phyloP scores from a whole-genome alignment of 1,140 invertebrate genomes.

The Ceratosolen solmsi region DNA sequence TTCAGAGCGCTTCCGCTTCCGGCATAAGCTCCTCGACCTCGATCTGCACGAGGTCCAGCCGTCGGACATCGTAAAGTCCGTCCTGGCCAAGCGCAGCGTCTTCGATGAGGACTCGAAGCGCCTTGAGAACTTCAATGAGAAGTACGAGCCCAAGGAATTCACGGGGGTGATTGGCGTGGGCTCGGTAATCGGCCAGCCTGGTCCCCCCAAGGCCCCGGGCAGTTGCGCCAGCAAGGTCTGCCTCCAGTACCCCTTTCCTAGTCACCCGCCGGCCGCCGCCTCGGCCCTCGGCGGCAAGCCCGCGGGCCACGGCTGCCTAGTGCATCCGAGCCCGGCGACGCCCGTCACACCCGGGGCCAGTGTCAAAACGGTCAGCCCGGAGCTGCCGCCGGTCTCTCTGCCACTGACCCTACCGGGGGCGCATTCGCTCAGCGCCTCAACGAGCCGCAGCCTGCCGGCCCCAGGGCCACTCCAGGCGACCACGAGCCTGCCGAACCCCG shows the following conservation, averaged over 20 bases:
- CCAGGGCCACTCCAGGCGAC: conserved; percentile 1
- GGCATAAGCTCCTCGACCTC: conserved; percentile 81
- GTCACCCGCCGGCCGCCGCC: conserved; percentile 78
- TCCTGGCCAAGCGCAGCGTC: conserved; percentile 92
- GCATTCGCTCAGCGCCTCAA: conserved; percentile 61
- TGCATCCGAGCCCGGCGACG: conserved; percentile 66
- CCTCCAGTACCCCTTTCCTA: conserved; percentile 87
- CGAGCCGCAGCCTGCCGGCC: conserved; percentile 38
- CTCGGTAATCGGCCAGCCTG: conserved; percentile 50
- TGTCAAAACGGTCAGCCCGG: conserved; percentile 70
- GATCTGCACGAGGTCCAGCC: conserved; percentile 87
- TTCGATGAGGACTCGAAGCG: conserved; percentile 97
- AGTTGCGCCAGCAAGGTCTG: conserved; percentile 74
- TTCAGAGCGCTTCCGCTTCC: conserved; percentile 72
- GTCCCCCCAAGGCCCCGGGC: conserved; percentile 46
- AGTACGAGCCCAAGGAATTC: conserved; percentile 85
- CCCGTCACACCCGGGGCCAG: conserved; percentile 70
- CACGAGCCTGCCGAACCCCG: background rate
- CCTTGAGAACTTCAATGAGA: conserved; percentile 90
- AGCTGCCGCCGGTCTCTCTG: conserved; percentile 69
- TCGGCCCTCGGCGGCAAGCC: conserved; percentile 48
- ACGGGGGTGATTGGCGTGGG: conserved; percentile 61
- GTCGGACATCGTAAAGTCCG: conserved; percentile 93
- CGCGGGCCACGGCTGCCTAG: conserved; percentile 44
- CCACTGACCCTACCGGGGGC: conserved; percentile 58